Evolutionary conservation across 2,888 invertebrate species (phyloP), one percentile per base, ranked within the genome.

Genomic region (Ephialtes manifestator): DNA sequence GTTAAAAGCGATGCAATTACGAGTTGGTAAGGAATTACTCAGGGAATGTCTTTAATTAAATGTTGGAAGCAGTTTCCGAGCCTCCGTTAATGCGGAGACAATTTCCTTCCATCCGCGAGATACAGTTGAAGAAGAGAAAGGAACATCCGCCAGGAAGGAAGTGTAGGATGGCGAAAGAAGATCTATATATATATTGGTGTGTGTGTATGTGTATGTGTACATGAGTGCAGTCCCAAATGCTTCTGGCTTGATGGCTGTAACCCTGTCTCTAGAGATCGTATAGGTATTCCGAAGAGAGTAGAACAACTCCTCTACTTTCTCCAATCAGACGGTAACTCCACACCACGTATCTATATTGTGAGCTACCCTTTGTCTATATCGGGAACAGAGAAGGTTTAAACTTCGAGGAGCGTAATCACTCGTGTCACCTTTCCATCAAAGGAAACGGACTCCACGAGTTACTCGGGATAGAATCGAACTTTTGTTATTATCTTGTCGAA

Each of bases 1-100:
- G 91, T 91, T 92, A 91, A 92, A 92, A 91, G 93, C 92, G 91
- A 92, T 92, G 92, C 92, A 92, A 93, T 93, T 93, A 93, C 92
- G 88, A 89, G 87, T 89, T 88, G 83, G 87, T 83, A 89, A 89
- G 89, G 89, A 91, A 93, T 93, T 92, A 92, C 92, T 92, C 91
- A 92, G 91, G 90, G 93, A 93, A 93, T 92, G 93, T 91, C 92
- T 93, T 93, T 93, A 93, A 93, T 93, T 93, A 93, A 93, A 93
- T 92, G 93, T 92, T 92, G 91, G 92, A 90, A 92, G 91, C 92
- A 92, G 93, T 91, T 92, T 93, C 92, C 91, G 78, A 92, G 91
- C 91, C 91, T 92, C 90, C 90, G 92, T 91, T 92, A 92, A 93
- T 93, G 93, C 92, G 92, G 92, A 93, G 93, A 93, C 93, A 93